Conservation (phyloP, 2,113 vertebrate species). For the Leptocoma aspasia region DNA sequence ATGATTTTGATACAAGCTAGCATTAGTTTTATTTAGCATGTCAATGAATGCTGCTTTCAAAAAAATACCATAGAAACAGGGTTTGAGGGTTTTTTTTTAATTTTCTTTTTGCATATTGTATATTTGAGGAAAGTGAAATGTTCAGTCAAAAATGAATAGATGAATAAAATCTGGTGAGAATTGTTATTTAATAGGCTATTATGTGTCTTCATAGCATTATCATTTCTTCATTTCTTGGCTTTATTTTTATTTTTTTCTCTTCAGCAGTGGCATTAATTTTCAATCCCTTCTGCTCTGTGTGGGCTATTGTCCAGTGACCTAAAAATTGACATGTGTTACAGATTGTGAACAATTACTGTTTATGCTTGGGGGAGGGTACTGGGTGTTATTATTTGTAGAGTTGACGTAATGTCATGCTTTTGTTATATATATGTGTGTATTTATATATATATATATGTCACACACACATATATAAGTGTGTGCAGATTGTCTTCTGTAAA, state of each 20-base stretch:
- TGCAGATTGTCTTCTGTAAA: not conserved
- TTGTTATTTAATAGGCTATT: not conserved
- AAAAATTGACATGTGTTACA: constrained; percentile 9
- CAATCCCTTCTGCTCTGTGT: constrained; percentile 25
- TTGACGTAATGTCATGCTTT: not conserved
- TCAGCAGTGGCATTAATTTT: constrained; percentile 41
- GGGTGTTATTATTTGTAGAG: not conserved
- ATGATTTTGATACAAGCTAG: not conserved
- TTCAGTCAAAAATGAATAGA: not conserved
- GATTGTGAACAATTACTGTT: not conserved
- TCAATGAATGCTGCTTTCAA: not conserved
- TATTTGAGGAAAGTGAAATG: not conserved
- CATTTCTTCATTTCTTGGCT: not conserved
- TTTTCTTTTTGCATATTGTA: not conserved
- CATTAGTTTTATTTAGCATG: not conserved
- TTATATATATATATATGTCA: not conserved
- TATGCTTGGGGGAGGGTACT: not conserved
- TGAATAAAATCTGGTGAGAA: not conserved
- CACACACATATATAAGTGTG: too few relatives aligned
- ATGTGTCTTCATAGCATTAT: not conserved
- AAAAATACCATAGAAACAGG: not conserved
- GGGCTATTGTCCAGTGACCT: constrained; percentile 56
- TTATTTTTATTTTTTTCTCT: not conserved
- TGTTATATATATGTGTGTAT: not conserved
- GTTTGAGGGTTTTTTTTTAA: too few relatives aligned